Evolutionary conservation across 2,113 vertebrate genomes (phyloP).

Genomic region (Merops nubicus): DNA sequence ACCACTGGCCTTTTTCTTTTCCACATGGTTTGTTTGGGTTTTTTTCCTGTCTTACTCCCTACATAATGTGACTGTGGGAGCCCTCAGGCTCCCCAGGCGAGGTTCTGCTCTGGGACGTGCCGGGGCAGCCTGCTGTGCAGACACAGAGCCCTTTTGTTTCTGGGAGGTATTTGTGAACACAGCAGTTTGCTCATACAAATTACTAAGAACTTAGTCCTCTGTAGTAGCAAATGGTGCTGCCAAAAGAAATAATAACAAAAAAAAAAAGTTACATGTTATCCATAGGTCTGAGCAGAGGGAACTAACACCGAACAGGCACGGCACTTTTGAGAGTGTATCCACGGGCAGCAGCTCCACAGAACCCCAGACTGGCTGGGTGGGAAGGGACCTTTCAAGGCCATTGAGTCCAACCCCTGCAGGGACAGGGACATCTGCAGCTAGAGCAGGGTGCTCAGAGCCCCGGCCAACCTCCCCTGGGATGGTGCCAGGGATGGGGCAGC

Average conservation of each 20-base stretch:
- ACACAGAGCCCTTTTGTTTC: background rate
- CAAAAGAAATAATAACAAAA: background rate
- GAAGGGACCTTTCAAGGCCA: background rate
- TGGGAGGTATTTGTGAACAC: background rate
- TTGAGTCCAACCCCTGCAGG: background rate
- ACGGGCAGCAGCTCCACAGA: background rate
- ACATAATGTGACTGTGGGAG: background rate
- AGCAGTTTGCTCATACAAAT: background rate
- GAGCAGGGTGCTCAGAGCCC: background rate
- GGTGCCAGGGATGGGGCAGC: background rate
- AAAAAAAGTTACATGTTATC: background rate
- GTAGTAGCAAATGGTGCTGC: background rate
- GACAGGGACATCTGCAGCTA: background rate
- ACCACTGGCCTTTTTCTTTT: background rate
- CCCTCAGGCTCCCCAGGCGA: background rate
- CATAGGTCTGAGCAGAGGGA: background rate
- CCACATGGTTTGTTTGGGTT: too few relatives aligned
- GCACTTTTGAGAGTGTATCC: background rate
- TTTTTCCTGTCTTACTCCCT: background rate
- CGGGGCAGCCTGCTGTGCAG: background rate
- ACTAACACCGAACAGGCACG: accelerated
- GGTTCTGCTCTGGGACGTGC: background rate
- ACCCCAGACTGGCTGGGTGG: too few relatives aligned
- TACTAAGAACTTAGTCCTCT: background rate
- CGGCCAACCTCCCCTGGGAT: background rate